These are phyloP conservation scores for Pangasianodon gigas DNA, from an alignment of 2,113 vertebrate genomes.

Conservation along the genomic window DNA sequence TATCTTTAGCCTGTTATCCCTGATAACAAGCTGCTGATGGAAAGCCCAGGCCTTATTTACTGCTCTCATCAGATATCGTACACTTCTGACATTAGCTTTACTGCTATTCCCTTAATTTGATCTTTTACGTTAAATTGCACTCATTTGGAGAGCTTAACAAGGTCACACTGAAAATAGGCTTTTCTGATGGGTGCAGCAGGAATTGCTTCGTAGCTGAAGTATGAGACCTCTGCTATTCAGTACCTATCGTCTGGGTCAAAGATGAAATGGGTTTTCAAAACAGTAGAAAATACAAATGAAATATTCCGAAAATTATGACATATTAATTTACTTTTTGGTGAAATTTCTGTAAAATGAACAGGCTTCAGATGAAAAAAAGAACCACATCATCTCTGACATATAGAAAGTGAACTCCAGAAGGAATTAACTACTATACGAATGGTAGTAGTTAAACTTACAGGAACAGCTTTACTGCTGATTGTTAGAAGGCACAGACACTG, in stretches of 20 bases:
- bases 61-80: background rate
- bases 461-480: background rate
- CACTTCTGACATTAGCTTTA: background rate
- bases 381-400: background rate
- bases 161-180: background rate
- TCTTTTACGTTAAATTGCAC: background rate
- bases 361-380: background rate
- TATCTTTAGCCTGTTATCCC: slow-evolving; percentile 10
- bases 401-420: background rate
- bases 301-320: background rate
- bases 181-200: too few species aligned
- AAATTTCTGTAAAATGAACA: background rate
- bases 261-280: background rate
- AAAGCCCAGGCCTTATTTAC: background rate
- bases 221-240: background rate
- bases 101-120: background rate
- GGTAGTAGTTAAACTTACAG: background rate
- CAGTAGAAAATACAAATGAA: background rate
- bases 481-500: background rate
- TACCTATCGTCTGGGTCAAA: background rate
- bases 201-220: background rate
- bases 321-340: background rate
- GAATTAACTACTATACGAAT: background rate
- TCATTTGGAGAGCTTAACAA: background rate
- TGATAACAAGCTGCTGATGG: slow-evolving; percentile 16